Evolutionary conservation across 2,113 vertebrate species (phyloP).

Genomic region (Otocyon megalotis): DNA sequence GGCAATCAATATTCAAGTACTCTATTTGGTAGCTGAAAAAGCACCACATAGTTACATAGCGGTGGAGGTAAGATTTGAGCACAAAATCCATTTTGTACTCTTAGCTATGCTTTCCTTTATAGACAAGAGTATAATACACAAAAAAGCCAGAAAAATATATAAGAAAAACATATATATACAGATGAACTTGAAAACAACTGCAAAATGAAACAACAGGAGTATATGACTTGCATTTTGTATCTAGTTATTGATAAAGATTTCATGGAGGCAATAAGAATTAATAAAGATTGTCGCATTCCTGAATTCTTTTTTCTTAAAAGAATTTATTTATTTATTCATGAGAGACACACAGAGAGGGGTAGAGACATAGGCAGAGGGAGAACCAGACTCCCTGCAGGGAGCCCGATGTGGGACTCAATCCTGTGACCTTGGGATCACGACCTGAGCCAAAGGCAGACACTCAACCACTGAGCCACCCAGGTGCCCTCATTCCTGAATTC

Average conservation of each 20-base stretch:
- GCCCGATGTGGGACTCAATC: no score
- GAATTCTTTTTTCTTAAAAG: neutral
- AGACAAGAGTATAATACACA: neutral
- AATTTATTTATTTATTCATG: no score
- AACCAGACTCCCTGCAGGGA: no score
- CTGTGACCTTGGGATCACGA: no score
- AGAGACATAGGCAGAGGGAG: no score
- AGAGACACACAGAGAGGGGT: no score
- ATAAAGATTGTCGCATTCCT: neutral
- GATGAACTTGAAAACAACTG: neutral
- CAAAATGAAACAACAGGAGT: neutral
- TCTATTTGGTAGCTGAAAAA: neutral
- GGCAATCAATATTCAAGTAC: neutral
- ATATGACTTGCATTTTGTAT: neutral
- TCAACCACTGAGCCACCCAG: no score
- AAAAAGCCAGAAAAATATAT: neutral
- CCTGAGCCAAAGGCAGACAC: no score
- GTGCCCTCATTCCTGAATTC: neutral
- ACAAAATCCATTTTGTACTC: neutral
- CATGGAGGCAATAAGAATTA: neutral
- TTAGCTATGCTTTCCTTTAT: neutral
- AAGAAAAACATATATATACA: neutral
- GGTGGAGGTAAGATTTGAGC: neutral
- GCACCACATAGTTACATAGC: neutral
- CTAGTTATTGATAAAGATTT: neutral